Base-by-base conservation (phyloP, 2,113 vertebrate genomes). In the Sylvia atricapilla region DNA sequence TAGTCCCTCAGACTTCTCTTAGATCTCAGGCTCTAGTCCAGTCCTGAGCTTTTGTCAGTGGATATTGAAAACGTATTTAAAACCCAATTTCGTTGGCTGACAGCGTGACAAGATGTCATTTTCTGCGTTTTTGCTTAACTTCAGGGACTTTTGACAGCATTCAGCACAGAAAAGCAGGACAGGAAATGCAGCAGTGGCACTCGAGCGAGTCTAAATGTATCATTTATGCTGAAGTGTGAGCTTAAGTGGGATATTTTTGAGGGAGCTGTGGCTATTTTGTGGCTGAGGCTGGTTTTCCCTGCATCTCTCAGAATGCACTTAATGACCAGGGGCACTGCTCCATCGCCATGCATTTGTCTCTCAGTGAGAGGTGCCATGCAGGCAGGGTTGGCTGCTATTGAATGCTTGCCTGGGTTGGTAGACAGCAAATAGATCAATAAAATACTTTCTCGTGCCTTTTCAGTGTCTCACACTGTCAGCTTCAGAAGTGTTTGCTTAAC, bases 341-440 rank as follows among this genome's bases (percentile, higher is more conserved):
- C 27, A 28, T 72, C 20, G 66, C 41, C 4, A 4, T 41, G 25
- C 0, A 0, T 31, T 59, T 4, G 1, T 56, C 37, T 56, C 3
- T 0, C 76, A 66, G 43, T 0, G 0, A 39, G 68, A 59, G 25
- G 43, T 30, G 46, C 44, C 49, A 8, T 3, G 15, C 13, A 14
- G 3, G 16, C 33, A 24, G 52, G 20, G 35, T 12, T 81, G 59
- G 30, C 64, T 60, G 16, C 46, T 53, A 6, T 0, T 59, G 44
- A 73, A 31, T 11, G 3, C 68, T 87, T 79, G 47, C 39, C 37
- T 62, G 23, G 22, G 11, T 25, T 28, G 37, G 7, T 22, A 66
- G 77, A 30, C 13, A 41, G 64, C 15, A 24, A 41, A 77, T 4
- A 81, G 46, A 33, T 25, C 0, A 7, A n/a, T 67, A 72, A 72